phyloP scores from a whole-genome alignment of 2,797 vertebrate genomes.

The Chloroceryle amazona region DNA sequence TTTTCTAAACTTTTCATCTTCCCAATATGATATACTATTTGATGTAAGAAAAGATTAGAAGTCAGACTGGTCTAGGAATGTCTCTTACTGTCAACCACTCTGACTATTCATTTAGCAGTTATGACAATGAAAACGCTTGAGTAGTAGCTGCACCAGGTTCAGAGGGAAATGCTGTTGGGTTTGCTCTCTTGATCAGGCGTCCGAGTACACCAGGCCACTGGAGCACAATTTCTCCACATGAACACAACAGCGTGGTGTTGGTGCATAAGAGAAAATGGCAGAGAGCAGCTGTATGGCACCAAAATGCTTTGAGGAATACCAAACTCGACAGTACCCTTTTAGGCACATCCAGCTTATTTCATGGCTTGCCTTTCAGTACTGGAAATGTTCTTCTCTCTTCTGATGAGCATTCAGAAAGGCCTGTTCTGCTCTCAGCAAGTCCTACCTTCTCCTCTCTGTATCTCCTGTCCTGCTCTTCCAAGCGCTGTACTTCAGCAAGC shows the following conservation, averaged over 20 bases:
- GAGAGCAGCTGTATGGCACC: not conserved
- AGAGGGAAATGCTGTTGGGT: not conserved
- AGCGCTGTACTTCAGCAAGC: slow-evolving; percentile 89
- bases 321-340: not conserved
- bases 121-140: not conserved
- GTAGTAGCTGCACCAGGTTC: not conserved
- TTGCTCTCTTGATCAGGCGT: not conserved
- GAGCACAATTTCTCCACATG: not conserved
- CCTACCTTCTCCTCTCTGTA: slow-evolving; percentile 88
- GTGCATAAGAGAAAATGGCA: not conserved
- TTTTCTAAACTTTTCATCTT: not conserved
- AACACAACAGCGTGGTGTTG: not conserved
- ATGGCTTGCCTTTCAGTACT: not conserved
- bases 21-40: not conserved
- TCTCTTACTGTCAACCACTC: not conserved
- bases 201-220: not conserved
- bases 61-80: not conserved
- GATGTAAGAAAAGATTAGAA: not conserved
- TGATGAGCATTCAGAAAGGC: not conserved
- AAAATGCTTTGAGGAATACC: not conserved
- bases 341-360: not conserved
- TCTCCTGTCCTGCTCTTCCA: slow-evolving; percentile 91
- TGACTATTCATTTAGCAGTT: not conserved
- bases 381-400: not conserved
- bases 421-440: not conserved